Evolutionary conservation across 2,797 vertebrate species (phyloP), one percentile per base, ranked within the genome.

Genomic region (Pristis pectinata): DNA sequence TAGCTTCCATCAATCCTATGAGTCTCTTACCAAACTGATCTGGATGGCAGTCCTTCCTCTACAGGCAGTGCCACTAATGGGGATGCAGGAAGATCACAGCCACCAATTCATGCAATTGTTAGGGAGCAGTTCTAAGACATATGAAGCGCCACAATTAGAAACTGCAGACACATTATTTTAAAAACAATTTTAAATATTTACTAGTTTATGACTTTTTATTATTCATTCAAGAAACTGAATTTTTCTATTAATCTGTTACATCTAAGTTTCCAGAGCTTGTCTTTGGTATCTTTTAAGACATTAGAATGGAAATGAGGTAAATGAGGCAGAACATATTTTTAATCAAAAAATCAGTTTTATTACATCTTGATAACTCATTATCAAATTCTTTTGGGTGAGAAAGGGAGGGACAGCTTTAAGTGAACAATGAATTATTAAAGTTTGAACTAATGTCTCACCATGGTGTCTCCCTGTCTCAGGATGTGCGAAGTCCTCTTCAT

Each of bases 51-150:
- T 93, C 91, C 53, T 70, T 70, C 37, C n/a, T 92, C 89, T 44
- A 37, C 7, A 24, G 37, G 37, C 8, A 70, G 24, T 93, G 37
- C 19, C 2, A 70, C 61, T 7, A 44, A 64, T 44, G 1, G 64
- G 64, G 64, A 24, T 61, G 61, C 37, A 41, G 19, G 9, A 93
- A 72, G 64, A 70, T 93, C 91, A 44, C 22, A 70, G 64, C 41
- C 41, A 93, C 37, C 24, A 67, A 24, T 70, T 41, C n/a, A 41
- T 27, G 10, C n/a, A 44, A 19, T 22, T 8, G 64, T 44, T 27
- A 72, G 41, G 37, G 41, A 93, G 64, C n/a, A 93, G 91, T 93
- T 92, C 64, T 70, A 93, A 93, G 53, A 91, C 85, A 93, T 67
- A 41, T 19, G 37, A 92, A 70, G 64, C 70, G 24, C 70, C 41